Evolutionary conservation across 2,113 vertebrate species (phyloP).

Genomic region (Callipepla californica): DNA sequence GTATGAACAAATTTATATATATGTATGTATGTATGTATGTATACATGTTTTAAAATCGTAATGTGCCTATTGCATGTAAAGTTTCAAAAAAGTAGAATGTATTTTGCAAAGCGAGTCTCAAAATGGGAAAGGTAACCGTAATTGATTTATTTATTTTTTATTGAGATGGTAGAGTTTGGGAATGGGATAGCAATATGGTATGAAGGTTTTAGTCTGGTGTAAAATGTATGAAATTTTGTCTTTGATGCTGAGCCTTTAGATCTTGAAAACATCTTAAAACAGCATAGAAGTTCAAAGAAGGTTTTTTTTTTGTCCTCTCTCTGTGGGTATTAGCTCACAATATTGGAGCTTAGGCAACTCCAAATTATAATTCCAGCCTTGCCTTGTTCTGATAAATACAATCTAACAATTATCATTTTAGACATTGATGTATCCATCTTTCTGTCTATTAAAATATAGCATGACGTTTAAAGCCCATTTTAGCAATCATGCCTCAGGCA

Average conservation of each 20-base stretch:
- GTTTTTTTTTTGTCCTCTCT: conserved; percentile 23
- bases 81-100: conserved; percentile 16
- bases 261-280: conserved; percentile 62
- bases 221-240: conserved; percentile 43
- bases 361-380: conserved; percentile 47
- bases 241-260: conserved; percentile 64
- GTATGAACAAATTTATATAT: background rate
- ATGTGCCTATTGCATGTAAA: conserved; percentile 5
- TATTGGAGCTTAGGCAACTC: background rate
- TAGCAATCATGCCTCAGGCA: conserved; percentile 63
- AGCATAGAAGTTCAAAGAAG: conserved; percentile 58
- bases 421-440: conserved; percentile 69
- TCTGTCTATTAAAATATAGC: conserved; percentile 68
- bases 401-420: conserved; percentile 64
- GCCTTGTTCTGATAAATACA: conserved; percentile 67
- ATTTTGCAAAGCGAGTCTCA: conserved; percentile 23
- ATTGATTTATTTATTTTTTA: conserved; percentile 45
- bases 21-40: too few species aligned
- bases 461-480: conserved; percentile 71
- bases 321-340: conserved; percentile 26
- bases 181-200: conserved; percentile 20
- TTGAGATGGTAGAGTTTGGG: conserved; percentile 43
- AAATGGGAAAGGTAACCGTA: conserved; percentile 51
- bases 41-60: background rate
- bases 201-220: conserved; percentile 41